Evolutionary conservation across 2,113 vertebrate species (phyloP).

Genomic region (Trematocara marginatum): DNA sequence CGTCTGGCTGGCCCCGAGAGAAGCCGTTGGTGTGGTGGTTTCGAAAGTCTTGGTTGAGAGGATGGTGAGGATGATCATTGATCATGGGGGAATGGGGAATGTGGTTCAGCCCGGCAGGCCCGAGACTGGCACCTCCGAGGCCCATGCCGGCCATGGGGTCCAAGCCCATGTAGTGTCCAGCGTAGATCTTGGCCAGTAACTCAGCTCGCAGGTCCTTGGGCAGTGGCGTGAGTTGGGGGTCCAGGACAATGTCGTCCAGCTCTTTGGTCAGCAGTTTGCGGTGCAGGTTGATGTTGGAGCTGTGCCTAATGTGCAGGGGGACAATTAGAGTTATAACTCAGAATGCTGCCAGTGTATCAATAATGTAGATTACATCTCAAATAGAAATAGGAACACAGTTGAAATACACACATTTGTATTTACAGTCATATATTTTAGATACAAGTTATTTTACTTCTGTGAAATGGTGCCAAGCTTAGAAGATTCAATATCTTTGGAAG

Average conservation of each 20-base stretch:
- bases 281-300: slow-evolving; percentile 99
- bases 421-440: not conserved
- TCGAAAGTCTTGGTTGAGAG: slow-evolving; percentile 35
- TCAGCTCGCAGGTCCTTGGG: slow-evolving; percentile 94
- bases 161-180: slow-evolving; percentile 85
- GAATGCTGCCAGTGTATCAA: not conserved
- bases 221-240: slow-evolving; percentile 89
- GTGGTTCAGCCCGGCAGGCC: slow-evolving; percentile 63
- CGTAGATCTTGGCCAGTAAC: slow-evolving; percentile 96
- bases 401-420: not conserved
- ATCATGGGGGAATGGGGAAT: slow-evolving; percentile 82
- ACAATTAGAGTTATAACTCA: not conserved
- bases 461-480: not conserved
- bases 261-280: slow-evolving; percentile 99
- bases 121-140: slow-evolving; percentile 38
- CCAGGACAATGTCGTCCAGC: slow-evolving; percentile 98
- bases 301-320: slow-evolving; percentile 80
- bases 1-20: slow-evolving; percentile 81
- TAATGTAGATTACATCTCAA: not conserved
- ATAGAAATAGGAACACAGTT: not conserved
- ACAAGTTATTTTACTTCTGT: not conserved
- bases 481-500: not conserved
- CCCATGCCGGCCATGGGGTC: slow-evolving; percentile 68
- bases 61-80: slow-evolving; percentile 78
- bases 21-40: slow-evolving; percentile 83